A percentile compares a stretch with the other conserved stretches of the same genome.
These are phyloP conservation scores for Megalonaias nervosa DNA, from an alignment of 1,140 invertebrate genomes.

Conservation along the genomic window DNA sequence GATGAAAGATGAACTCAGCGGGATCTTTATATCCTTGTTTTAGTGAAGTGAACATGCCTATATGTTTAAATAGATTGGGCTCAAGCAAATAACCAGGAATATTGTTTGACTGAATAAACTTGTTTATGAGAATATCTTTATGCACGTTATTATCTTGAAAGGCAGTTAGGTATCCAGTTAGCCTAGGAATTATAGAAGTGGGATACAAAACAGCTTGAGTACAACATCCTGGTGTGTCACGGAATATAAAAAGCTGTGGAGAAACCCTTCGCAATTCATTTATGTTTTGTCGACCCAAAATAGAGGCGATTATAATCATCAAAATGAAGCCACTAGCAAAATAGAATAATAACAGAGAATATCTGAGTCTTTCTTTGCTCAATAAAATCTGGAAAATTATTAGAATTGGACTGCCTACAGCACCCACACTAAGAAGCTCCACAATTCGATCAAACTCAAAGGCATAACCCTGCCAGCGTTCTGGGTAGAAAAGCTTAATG, in stretches of 20 bases:
- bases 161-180: constrained; percentile 27
- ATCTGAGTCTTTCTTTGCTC: not conserved
- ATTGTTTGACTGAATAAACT: constrained; percentile 18
- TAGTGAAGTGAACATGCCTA: constrained; percentile 25
- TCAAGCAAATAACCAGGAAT: constrained; percentile 32
- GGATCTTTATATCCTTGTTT: constrained; percentile 20
- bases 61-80: constrained; percentile 30
- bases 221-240: constrained; percentile 40
- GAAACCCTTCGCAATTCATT: constrained; percentile 38
- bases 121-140: constrained; percentile 23
- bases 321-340: constrained; percentile 25
- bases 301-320: constrained; percentile 11
- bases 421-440: constrained; percentile 35
- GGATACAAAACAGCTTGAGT: constrained; percentile 46
- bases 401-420: constrained; percentile 14
- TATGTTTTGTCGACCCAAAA: constrained; percentile 41
- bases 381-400: not conserved
- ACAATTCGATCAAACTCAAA: constrained; percentile 28
- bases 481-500: constrained; percentile 47
- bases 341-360: constrained; percentile 1
- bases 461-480: constrained; percentile 43
- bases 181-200: constrained; percentile 7
- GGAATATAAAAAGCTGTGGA: constrained; percentile 32
- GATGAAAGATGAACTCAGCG: constrained; percentile 27
- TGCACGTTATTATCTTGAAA: not conserved